Evolutionary conservation across 2,797 vertebrate species (phyloP).

Genomic region (Anabacerthia variegaticeps): DNA sequence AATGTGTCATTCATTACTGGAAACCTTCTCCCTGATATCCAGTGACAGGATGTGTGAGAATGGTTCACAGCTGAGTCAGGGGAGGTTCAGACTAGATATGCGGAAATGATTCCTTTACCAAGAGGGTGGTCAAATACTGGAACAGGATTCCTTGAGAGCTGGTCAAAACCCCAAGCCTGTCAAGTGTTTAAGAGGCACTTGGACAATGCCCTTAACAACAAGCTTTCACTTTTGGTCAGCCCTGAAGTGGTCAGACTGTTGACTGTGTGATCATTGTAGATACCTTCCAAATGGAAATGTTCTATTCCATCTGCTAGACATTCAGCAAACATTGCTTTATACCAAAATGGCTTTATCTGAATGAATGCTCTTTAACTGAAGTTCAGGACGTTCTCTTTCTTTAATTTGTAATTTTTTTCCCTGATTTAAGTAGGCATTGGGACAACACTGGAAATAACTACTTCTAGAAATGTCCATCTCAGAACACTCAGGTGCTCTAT

Average conservation of each 20-base stretch:
- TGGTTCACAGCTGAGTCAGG: background rate
- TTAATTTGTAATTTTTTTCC: background rate
- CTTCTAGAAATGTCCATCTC: background rate
- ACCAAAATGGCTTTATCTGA: background rate
- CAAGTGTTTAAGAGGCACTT: background rate
- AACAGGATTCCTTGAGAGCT: background rate
- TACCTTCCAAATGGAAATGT: background rate
- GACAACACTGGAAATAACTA: background rate
- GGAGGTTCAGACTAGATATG: background rate
- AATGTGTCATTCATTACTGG: background rate
- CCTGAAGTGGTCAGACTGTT: background rate
- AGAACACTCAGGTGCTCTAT: fast-evolving
- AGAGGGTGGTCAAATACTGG: background rate
- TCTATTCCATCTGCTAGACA: background rate
- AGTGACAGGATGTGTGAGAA: background rate
- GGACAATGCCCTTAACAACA: background rate
- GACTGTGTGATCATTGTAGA: background rate
- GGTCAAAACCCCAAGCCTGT: background rate
- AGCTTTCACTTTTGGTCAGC: background rate
- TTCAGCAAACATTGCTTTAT: background rate
- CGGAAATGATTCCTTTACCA: background rate
- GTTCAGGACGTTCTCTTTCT: background rate
- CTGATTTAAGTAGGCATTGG: background rate
- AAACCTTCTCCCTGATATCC: background rate
- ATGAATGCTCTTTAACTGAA: background rate